phyloP scores from a whole-genome alignment of 2,888 invertebrate genomes.

The Therioaphis trifolii region DNA sequence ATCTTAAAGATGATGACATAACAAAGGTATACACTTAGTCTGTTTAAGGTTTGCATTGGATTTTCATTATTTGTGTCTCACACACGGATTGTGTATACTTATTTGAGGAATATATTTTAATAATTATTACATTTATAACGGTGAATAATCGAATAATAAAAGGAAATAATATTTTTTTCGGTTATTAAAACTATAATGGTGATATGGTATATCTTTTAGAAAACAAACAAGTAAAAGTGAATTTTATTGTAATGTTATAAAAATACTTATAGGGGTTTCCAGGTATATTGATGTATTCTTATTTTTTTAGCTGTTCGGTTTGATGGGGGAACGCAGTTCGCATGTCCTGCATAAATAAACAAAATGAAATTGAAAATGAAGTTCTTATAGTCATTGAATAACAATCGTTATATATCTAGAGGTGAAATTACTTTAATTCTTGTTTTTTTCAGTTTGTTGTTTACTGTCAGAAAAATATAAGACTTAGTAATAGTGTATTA shows the following conservation, averaged over 20 bases:
- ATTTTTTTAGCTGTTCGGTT: constrained; percentile 5
- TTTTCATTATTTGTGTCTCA: background rate
- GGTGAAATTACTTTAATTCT: background rate
- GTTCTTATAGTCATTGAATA: constrained; percentile 25
- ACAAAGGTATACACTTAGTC: background rate
- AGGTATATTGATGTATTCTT: constrained; percentile 7
- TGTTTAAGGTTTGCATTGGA: background rate
- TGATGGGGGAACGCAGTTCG: constrained; percentile 2
- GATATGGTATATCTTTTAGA: background rate
- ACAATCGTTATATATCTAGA: background rate
- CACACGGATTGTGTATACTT: background rate
- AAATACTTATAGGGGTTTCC: background rate
- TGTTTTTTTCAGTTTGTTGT: constrained; percentile 12
- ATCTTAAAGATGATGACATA: background rate
- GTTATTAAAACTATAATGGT: no score
- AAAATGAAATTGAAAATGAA: constrained; percentile 45
- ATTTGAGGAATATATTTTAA: no score
- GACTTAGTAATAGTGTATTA: background rate
- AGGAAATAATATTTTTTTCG: no score
- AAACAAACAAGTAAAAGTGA: background rate
- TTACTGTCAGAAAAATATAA: constrained; percentile 4
- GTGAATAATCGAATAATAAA: no score
- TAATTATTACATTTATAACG: no score
- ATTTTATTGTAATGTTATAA: background rate
- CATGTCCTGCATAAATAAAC: constrained; percentile 50